Percentiles rank a stretch among this genome's conserved stretches.
phyloP scores from a whole-genome alignment of 2,888 invertebrate genomes.

The Rhingia rostrata region DNA sequence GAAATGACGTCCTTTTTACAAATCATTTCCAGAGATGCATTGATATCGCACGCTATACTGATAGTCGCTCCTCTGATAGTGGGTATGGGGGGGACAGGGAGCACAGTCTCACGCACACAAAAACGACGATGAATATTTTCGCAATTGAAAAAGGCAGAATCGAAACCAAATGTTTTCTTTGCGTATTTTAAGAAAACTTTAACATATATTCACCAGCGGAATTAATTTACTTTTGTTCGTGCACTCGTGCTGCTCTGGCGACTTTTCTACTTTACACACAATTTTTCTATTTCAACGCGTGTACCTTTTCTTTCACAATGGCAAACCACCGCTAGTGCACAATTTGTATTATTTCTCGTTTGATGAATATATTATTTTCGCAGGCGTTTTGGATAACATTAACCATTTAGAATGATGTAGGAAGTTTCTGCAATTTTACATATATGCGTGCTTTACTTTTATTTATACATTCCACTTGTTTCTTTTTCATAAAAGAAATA shows the following conservation, averaged over 20 bases:
- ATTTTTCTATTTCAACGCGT: conserved; percentile 15
- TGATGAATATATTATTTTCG: conserved; percentile 29
- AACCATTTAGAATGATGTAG: conserved; percentile 5
- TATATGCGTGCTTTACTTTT: conserved; percentile 53
- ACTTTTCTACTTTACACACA: conserved; percentile 2
- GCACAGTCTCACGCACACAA: conserved; percentile 34
- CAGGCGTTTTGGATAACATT: conserved; percentile 32
- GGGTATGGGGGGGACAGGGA: conserved; percentile 41
- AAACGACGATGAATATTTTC: conserved; percentile 30
- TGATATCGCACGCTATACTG: conserved; percentile 74
- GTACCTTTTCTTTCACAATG: conserved; percentile 24
- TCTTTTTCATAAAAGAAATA: conserved; percentile 19
- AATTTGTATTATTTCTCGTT: background rate
- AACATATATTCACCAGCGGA: conserved; percentile 32
- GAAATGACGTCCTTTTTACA: conserved; percentile 98
- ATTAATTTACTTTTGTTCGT: conserved; percentile 10
- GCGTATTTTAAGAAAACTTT: conserved; percentile 25
- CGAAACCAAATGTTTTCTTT: conserved; percentile 19
- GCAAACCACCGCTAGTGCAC: conserved; percentile 18
- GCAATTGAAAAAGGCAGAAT: conserved; percentile 15
- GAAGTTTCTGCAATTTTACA: conserved; percentile 40
- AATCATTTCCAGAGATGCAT: conserved; percentile 92
- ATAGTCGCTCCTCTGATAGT: conserved; percentile 65
- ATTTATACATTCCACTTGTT: conserved; percentile 56
- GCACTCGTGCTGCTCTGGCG: background rate